Base-by-base conservation (phyloP, 2,888 invertebrate genomes). In the Caenorhabditis doughertyi region DNA sequence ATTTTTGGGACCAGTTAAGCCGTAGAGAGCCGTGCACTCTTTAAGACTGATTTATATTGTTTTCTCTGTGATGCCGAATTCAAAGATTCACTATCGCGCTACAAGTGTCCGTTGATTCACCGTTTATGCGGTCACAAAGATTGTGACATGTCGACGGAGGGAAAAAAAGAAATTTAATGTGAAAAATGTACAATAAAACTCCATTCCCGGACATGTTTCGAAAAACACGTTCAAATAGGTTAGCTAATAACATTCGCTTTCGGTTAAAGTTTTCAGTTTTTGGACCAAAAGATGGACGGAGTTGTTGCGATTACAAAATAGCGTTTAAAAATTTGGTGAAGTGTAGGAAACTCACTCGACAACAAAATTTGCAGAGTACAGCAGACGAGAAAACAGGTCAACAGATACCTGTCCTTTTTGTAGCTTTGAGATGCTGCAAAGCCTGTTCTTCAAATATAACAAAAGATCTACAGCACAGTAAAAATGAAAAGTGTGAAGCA, bases 191-290 rank as follows among this genome's bases (percentile, higher is more conserved):
- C 13, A 9, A 21, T 62, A 7, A 7, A 9, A 13, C 44, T 62
- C 25, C 23, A 21, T 1, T 62, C 62, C 4, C 16, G 4, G 9
- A 3, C 2, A 13, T 62, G 62, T n/a, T 62, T 25, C 23, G 62
- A 62, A 1, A 62, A 62, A 44, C 62, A 62, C n/a, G 25, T 13
- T 11, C 42, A 18, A 39, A 44, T 16, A 44, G 62, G 62, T 44
- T 25, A 44, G 18, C n/a, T n/a, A n/a, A n/a, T n/a, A 2, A 23
- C 25, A n/a, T 35, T 35, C 9, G 5, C 35, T 35, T 7, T 7
- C 35, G 8, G 42, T 23, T 42, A 62, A 42, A n/a, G 8, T 16
- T 25, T 16, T 32, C 3, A 9, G 21, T 13, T 32, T 62, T 23
- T 44, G 62, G 62, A 3, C 39, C 25, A 25, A 4, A 11, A 3